These are phyloP conservation scores for Manis crassicaudata DNA, from an alignment of 2,797 vertebrate genomes.

Conservation along the genomic window DNA sequence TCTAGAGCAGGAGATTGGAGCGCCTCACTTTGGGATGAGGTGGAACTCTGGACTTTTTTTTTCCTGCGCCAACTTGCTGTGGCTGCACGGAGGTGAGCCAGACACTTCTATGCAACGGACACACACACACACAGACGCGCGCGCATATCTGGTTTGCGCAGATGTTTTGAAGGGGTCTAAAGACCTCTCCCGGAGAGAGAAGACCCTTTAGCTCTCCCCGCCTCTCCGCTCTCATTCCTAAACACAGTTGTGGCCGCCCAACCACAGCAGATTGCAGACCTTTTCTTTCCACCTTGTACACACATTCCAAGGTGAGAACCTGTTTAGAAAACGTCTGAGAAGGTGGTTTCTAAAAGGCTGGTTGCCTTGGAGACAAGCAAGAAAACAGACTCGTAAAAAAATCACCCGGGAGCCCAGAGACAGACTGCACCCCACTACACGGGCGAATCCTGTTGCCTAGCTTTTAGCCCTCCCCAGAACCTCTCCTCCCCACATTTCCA, in stretches of 20 bases:
- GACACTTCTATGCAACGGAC: background rate
- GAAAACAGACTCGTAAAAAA: constrained; percentile 36
- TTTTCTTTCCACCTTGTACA: background rate
- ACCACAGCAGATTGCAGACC: background rate
- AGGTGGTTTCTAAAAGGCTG: background rate
- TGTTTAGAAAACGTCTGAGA: constrained; percentile 56
- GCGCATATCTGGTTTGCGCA: background rate
- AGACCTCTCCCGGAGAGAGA: background rate
- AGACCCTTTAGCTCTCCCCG: background rate
- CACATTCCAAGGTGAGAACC: background rate
- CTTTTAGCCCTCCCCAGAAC: background rate
- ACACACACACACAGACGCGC: rapidly evolving
- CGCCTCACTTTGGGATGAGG: background rate
- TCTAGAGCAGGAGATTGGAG: background rate
- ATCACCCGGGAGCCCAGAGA: background rate
- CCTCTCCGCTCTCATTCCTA: background rate
- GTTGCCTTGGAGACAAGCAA: constrained; percentile 7
- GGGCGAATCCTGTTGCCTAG: background rate
- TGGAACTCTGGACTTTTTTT: background rate
- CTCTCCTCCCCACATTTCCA: background rate
- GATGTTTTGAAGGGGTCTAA: background rate
- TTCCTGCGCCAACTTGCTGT: background rate
- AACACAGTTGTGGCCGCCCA: background rate
- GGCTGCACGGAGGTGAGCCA: background rate
- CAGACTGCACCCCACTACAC: background rate